Conservation (phyloP, 2,888 invertebrate species). For the Ctena decussata region DNA sequence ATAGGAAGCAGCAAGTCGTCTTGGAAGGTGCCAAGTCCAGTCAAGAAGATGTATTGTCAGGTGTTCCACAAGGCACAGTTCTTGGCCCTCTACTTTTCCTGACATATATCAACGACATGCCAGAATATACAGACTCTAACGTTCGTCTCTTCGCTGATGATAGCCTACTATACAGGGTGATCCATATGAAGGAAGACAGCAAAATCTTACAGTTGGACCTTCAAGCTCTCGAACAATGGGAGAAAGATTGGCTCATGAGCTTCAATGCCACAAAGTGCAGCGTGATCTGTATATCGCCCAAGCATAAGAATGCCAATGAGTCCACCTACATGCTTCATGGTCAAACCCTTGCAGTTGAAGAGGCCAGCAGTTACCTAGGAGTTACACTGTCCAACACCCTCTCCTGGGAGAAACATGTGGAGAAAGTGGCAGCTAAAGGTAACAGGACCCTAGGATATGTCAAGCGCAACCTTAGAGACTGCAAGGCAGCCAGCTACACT, state of each 20-base stretch:
- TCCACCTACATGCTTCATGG: constrained; percentile 11
- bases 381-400: constrained; percentile 12
- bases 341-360: constrained; percentile 6
- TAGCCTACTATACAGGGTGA: constrained; percentile 32
- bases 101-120: constrained; percentile 35
- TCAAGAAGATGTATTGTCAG: constrained; percentile 19
- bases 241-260: constrained; percentile 21
- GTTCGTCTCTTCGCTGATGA: constrained; percentile 42
- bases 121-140: constrained; percentile 82
- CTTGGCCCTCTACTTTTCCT: constrained; percentile 33
- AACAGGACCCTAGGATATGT: constrained; percentile 31
- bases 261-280: constrained; percentile 23
- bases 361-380: constrained; percentile 3
- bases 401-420: constrained; percentile 18
- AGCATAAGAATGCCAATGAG: constrained; percentile 7
- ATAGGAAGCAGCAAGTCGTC: background rate
- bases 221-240: background rate
- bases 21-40: background rate
- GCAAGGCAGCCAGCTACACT: constrained; percentile 14
- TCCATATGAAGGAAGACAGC: constrained; percentile 9
- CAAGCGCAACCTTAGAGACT: constrained; percentile 19
- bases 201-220: constrained; percentile 17
- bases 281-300: constrained; percentile 10
- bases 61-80: constrained; percentile 34
- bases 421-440: constrained; percentile 17